Conservation (phyloP, 2,113 vertebrate species). For the Thalassoma bifasciatum region DNA sequence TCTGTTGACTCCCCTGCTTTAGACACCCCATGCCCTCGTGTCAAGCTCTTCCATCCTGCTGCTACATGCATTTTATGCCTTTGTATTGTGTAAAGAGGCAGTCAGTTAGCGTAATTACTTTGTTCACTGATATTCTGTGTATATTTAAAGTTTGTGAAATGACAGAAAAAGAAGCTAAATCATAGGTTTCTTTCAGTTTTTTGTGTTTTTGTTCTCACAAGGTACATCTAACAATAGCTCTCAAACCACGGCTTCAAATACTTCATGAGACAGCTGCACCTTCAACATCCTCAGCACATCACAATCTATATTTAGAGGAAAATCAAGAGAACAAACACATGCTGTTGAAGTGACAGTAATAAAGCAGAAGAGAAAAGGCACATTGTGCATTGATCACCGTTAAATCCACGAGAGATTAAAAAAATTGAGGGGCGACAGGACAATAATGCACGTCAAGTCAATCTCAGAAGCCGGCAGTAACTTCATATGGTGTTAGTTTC, state of each 20-base stretch:
- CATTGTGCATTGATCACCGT: slow-evolving; percentile 33
- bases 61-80: not conserved
- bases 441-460: not conserved
- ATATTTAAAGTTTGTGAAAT: no score
- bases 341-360: slow-evolving; percentile 33
- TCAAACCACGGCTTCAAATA: not conserved
- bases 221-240: not conserved
- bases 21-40: no score
- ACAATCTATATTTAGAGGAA: slow-evolving; percentile 36
- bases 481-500: slow-evolving; percentile 50
- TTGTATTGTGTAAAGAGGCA: not conserved
- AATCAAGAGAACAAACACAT: slow-evolving; percentile 33
- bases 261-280: slow-evolving; percentile 14
- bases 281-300: slow-evolving; percentile 10
- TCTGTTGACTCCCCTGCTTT: no score
- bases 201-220: not conserved
- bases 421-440: slow-evolving; percentile 11
- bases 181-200: not conserved
- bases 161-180: not conserved
- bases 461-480: slow-evolving; percentile 5
- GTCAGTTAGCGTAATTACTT: not conserved
- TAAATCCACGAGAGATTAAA: slow-evolving; percentile 20
- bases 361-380: slow-evolving; percentile 21
- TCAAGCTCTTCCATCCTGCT: not conserved
- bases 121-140: no score